Base-by-base conservation (phyloP, 2,888 invertebrate species). In the Tortrix viridana region DNA sequence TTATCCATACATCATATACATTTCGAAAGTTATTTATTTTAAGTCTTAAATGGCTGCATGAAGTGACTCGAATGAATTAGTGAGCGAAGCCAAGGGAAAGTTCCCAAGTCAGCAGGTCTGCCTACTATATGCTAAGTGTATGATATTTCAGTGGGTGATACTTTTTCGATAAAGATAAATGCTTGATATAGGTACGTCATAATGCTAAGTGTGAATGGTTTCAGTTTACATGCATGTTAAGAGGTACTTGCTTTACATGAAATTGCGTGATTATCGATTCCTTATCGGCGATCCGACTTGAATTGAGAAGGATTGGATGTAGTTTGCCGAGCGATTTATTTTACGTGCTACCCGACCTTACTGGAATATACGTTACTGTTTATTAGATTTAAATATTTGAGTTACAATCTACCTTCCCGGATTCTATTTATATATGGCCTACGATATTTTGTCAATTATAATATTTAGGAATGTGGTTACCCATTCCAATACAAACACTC, bases 1-100 rank as follows among this genome's bases (percentile, higher is more conserved):
- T 55, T 41, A 12, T 20, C 41, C 46, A 37, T n/a, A 47, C 41
- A 54, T 48, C 52, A 52, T 66, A 53, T 52, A 48, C 23, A 19
- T 3, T 43, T 48, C 37, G 59, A 62, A 65, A 59, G 54, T 57
- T 52, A 63, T 64, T 67, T 73, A 71, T 71, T 73, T 70, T 65
- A 41, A 16, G n/a, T 16, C 6, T 16, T 41, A 32, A 32, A 12
- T 1, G 0, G n/a, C 14, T 41, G 16, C 14, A n/a, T 41, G 6
- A n/a, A 69, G 26, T 52, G 60, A 60, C 61, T 65, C 49, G 60
- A 43, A 20, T 19, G 59, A 50, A 23, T 59, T 56, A 60, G 56
- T 56, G 54, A 60, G 37, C 43, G 47, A 60, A 65, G 65, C 46
- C 52, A 56, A 44, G 44, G 38, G 50, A 46, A 50, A 47, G 18